Conservation (phyloP, 1,140 invertebrate genomes). For the Platyscapa corneri region DNA sequence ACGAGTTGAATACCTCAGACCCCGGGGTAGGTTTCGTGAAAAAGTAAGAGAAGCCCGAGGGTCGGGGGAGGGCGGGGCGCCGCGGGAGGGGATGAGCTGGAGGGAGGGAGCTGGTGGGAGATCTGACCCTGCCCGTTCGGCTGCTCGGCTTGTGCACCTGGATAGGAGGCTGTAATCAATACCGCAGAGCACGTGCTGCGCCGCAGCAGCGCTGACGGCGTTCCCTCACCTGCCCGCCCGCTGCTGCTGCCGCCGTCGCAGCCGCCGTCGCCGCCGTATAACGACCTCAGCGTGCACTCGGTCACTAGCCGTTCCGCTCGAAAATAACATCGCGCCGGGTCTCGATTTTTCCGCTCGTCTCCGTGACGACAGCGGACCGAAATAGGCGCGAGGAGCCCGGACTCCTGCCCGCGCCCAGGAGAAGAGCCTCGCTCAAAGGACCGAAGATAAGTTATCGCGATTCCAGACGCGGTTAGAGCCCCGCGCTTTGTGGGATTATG, state of each 20-base stretch:
- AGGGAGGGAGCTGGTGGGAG: slow-evolving; percentile 14
- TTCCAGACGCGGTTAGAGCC: neutral
- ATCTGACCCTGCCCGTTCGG: slow-evolving; percentile 30
- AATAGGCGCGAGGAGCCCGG: no score
- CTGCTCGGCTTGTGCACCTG: slow-evolving; percentile 17
- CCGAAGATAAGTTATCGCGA: neutral
- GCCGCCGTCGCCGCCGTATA: neutral
- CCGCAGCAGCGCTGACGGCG: neutral
- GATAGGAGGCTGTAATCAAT: slow-evolving; percentile 48
- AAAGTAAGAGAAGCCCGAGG: neutral
- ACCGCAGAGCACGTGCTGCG: slow-evolving; percentile 31
- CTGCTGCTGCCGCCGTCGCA: no score
- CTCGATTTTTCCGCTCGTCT: neutral
- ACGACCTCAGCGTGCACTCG: slow-evolving; percentile 12
- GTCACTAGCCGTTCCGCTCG: neutral
- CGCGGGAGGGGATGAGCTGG: neutral
- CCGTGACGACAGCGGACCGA: neutral
- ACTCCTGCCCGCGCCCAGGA: no score
- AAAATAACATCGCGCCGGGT: no score
- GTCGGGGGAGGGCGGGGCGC: neutral
- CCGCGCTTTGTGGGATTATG: neutral
- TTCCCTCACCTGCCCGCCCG: neutral
- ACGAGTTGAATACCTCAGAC: neutral
- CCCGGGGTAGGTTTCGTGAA: neutral
- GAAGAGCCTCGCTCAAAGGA: no score